Evolutionary conservation across 1,140 invertebrate species (phyloP), one percentile per base, ranked within the genome.

Genomic region (Diachasma alloeum): DNA sequence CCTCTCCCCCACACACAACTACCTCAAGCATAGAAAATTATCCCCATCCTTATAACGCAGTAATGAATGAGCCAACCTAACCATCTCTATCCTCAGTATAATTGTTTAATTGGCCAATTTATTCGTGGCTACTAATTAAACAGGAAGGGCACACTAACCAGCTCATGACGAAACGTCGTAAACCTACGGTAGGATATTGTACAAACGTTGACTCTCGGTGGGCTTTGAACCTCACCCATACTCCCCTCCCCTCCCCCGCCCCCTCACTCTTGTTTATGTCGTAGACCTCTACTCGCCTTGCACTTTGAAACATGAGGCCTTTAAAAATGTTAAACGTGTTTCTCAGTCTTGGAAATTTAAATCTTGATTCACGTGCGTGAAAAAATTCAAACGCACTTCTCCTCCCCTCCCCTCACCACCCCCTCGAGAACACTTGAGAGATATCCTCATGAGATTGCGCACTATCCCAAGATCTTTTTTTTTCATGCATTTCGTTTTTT

Each of bases 81-180:
- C 59, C 59, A 63, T 63, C 59, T 63, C 59, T 63, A 63, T 63
- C 59, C 19, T 26, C 11, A 13, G 42, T 44, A 75, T 75, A 75
- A 75, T 76, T 72, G 69, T 76, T 76, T 76, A 76, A 76, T 76
- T 76, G 69, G 70, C 75, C 75, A 76, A 76, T 76, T 76, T 76
- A 76, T 72, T 76, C 69, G 74, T 75, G 67, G 46, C 67, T 76
- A 76, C 70, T 72, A 76, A 76, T 76, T 76, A 76, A 76, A 53
- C 37, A 72, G 36, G 67, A 72, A 44, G 39, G 56, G 39, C 37
- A 76, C 56, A 53, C 48, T 37, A 59, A 74, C 59, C 39, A 63
- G 17, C 70, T 26, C 53, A 70, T 76, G 75, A 76, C 56, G 75
- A 72, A 76, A 76, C 59, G 56, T 70, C 69, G 69, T 70, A 72